A percentile compares a stretch with the other conserved stretches of the same genome.
Conservation (phyloP, 2,797 vertebrate species). For the Spinus olivaceus region DNA sequence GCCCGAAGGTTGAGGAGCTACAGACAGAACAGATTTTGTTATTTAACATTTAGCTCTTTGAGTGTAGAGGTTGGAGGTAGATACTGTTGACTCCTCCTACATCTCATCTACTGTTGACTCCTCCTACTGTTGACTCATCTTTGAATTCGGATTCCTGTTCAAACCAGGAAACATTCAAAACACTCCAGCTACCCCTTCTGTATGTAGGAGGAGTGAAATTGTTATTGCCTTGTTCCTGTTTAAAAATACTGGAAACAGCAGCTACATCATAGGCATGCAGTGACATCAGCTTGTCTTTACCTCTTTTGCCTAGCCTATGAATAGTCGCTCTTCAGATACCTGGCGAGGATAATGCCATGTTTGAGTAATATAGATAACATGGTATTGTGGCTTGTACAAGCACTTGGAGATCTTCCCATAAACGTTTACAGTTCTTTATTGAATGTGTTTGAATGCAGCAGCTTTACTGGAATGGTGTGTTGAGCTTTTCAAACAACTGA, state of each 20-base stretch:
- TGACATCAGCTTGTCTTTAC: neutral
- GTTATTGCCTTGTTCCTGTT: neutral
- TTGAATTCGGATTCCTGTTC: neutral
- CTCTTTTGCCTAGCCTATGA: neutral
- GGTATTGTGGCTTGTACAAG: neutral
- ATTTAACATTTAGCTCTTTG: neutral
- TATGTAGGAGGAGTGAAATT: neutral
- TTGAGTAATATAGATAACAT: neutral
- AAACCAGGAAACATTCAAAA: neutral
- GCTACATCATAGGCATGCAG: neutral
- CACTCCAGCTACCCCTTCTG: neutral
- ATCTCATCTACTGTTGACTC: neutral
- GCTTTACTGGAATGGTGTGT: neutral
- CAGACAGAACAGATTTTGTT: neutral
- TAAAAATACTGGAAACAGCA: neutral
- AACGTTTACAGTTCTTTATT: neutral
- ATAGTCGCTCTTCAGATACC: neutral
- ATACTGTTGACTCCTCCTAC: neutral
- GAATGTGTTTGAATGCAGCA: neutral
- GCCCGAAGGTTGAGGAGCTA: neutral
- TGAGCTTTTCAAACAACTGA: neutral
- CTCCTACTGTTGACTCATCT: too few relatives aligned
- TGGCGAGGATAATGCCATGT: neutral
- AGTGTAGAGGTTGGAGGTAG: neutral
- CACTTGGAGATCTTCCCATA: neutral